phyloP scores from a whole-genome alignment of 2,113 vertebrate genomes.

The Halcyon senegalensis region DNA sequence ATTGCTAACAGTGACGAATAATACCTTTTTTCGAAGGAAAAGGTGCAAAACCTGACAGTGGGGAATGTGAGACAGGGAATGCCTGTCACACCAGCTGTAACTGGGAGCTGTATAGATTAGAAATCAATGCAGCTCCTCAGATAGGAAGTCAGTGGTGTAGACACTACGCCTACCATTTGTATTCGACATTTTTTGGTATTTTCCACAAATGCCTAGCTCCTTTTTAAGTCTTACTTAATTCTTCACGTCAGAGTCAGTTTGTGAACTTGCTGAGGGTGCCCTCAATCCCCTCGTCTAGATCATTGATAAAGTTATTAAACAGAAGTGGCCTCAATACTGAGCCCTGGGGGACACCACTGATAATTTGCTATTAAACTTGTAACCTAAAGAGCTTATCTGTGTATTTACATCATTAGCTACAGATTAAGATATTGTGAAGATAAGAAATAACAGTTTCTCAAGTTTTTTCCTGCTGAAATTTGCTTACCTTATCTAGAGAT shows the following conservation, averaged over 20 bases:
- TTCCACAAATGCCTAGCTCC: not conserved
- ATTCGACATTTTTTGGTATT: not conserved
- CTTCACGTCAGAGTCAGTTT: not conserved
- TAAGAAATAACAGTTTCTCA: not conserved
- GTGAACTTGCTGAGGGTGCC: not conserved
- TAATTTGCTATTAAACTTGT: not conserved
- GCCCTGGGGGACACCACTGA: not conserved
- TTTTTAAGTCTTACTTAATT: not conserved
- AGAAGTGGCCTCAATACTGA: not conserved
- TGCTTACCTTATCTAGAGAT: constrained; percentile 77
- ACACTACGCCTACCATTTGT: not conserved
- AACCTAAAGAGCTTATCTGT: not conserved
- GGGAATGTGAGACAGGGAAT: not conserved
- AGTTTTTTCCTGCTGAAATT: not conserved
- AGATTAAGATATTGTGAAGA: not conserved
- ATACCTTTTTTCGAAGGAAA: not conserved
- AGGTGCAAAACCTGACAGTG: not conserved
- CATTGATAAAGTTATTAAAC: not conserved
- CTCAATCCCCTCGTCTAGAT: not conserved
- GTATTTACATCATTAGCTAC: not conserved
- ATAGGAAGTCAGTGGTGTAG: rapidly evolving
- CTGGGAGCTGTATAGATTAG: not conserved
- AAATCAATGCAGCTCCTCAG: not conserved
- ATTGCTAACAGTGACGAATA: not conserved
- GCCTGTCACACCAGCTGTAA: not conserved